Conservation (phyloP, 1,140 invertebrate genomes). For the Drosophila lowei region DNA sequence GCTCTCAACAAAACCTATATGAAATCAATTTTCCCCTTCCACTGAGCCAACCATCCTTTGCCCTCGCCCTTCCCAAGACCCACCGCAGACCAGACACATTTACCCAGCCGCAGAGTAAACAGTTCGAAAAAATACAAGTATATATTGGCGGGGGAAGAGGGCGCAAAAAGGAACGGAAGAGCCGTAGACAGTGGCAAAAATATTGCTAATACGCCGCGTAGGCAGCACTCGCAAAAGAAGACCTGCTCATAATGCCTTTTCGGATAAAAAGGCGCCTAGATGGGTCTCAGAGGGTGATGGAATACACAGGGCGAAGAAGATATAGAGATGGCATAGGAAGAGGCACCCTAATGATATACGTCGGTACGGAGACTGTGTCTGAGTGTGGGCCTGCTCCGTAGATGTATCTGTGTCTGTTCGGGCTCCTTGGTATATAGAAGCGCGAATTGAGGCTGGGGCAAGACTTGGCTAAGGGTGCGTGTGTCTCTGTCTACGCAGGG, state of each 20-base stretch:
- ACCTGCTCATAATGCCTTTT: constrained; percentile 74
- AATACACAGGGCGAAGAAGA: neutral
- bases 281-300: constrained; percentile 9
- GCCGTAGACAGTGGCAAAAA: constrained; percentile 68
- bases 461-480: constrained; percentile 21
- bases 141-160: neutral
- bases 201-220: constrained; percentile 75
- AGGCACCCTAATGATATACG: constrained; percentile 72
- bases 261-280: constrained; percentile 59
- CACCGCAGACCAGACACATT: constrained; percentile 62
- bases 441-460: constrained; percentile 47
- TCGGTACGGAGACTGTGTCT: constrained; percentile 21
- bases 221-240: constrained; percentile 62
- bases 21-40: constrained; percentile 59
- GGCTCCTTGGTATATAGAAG: constrained; percentile 51
- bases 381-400: constrained; percentile 9
- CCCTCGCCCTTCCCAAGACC: neutral
- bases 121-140: constrained; percentile 35
- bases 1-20: constrained; percentile 40
- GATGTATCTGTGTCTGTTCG: constrained; percentile 3
- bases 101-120: constrained; percentile 58
- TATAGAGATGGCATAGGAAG: neutral
- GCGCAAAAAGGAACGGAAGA: constrained; percentile 39
- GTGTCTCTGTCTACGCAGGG: constrained; percentile 34
- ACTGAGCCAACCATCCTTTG: constrained; percentile 14